Evolutionary conservation across 2,888 invertebrate genomes (phyloP), one percentile per base, ranked within the genome.

Genomic region (Tenthredo distinguenda): DNA sequence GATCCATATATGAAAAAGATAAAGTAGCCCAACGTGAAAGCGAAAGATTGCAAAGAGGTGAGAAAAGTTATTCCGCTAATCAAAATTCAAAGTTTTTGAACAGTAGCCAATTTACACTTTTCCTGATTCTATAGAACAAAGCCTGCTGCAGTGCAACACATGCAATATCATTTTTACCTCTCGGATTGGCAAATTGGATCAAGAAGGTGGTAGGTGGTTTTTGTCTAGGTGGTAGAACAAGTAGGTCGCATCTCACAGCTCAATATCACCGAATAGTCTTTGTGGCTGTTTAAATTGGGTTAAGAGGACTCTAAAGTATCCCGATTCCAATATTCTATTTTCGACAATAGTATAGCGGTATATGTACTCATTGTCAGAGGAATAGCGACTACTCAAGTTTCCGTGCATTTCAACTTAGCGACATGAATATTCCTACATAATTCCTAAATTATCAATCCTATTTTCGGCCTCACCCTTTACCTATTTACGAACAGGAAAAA

Each of bases 261-360:
- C 92, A 89, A 92, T 92, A 92, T 92, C 91, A 89, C 90, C 91
- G 90, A 92, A 92, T 90, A 91, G 90, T 90, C 91, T 90, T 91
- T 91, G 88, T 89, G 88, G 76, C 83, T 86, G 76, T 86, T 87
- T 87, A 91, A 92, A 92, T 92, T 91, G 90, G 92, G 91, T 92
- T 92, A 91, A 90, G 90, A 88, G 88, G 62, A 83, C 65, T 83
- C 83, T 83, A 31, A 83, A 83, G 50, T 68, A 83, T 71, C 50
- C 71, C 83, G 83, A 83, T 83, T 71, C 83, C 83, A 68, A 83
- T 83, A 83, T 83, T 83, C 83, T 83, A 83, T 83, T 68, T 83
- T 34, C n/a, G 47, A 83, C 81, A 62, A 81, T 40, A 18, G 40
- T 21, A 15, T 55, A 55, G 43, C 2, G 65, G 58, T 58, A n/a